phyloP scores from a whole-genome alignment of 2,888 invertebrate genomes.

The Ceramica pisi region DNA sequence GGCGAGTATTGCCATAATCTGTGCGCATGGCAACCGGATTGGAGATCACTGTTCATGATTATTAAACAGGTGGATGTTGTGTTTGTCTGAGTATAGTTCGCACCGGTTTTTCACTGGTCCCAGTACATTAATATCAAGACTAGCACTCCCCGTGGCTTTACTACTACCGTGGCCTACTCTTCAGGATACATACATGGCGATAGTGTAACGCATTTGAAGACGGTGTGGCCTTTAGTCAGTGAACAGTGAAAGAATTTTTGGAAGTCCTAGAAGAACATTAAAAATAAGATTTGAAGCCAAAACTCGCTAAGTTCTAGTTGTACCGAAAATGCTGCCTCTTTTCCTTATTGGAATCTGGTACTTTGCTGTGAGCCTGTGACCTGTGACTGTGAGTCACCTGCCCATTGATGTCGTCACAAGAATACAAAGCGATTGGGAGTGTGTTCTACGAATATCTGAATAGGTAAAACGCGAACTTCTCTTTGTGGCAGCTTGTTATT shows the following conservation, averaged over 20 bases:
- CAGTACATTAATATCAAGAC: background rate
- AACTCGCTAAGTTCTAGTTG: background rate
- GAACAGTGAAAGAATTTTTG: too few relatives aligned
- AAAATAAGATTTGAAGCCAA: too few relatives aligned
- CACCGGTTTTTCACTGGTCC: constrained; percentile 11
- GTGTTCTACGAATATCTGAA: background rate
- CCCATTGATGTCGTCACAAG: background rate
- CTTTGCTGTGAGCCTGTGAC: background rate
- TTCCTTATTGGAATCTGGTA: constrained; percentile 2
- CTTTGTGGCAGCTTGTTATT: background rate
- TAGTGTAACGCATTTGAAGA: too few relatives aligned
- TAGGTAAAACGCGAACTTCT: background rate
- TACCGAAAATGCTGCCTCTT: background rate
- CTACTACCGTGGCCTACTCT: too few relatives aligned
- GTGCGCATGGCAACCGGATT: constrained; percentile 9
- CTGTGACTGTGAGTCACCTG: constrained; percentile 8
- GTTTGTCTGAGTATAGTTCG: background rate
- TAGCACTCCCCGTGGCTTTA: background rate
- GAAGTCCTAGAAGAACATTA: background rate
- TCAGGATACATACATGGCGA: background rate
- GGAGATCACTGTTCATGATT: background rate
- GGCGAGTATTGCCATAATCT: constrained; percentile 19
- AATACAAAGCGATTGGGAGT: constrained; percentile 17
- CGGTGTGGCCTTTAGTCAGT: too few relatives aligned
- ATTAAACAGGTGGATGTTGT: constrained; percentile 17